Conservation (phyloP, 2,888 invertebrate genomes). For the Leptopilina syphax region DNA sequence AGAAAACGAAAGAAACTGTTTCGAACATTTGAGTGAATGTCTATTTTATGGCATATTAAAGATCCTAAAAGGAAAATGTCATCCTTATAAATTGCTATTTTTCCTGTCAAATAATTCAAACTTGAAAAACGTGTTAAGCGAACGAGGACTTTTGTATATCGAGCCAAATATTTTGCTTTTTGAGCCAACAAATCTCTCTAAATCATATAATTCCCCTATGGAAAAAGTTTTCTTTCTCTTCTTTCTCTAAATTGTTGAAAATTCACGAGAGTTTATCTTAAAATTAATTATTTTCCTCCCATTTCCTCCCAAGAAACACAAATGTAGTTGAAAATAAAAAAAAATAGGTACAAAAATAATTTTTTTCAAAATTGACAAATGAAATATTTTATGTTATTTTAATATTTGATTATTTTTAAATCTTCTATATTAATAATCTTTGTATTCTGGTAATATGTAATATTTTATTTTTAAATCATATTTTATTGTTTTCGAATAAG, state of each 20-base stretch:
- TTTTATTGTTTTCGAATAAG: no score
- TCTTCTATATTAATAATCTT: no score
- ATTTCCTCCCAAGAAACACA: no score
- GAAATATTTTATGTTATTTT: no score
- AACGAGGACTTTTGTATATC: conserved; percentile 56
- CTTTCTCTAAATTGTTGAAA: not conserved
- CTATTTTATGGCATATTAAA: conserved; percentile 19
- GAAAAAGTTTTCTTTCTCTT: not conserved
- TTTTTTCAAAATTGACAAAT: no score
- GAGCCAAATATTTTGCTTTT: conserved; percentile 66
- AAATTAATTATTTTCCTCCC: no score
- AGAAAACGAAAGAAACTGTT: not conserved
- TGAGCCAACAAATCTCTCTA: conserved; percentile 33
- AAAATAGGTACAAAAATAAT: no score
- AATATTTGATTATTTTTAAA: no score
- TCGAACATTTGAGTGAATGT: conserved; percentile 19
- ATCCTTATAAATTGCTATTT: conserved; percentile 6
- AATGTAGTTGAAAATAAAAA: no score
- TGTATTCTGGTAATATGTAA: no score
- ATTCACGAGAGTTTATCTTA: not conserved
- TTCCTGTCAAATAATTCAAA: conserved; percentile 12
- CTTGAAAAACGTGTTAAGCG: conserved; percentile 56
- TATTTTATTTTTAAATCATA: no score
- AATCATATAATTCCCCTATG: conserved; percentile 9
- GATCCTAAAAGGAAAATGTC: conserved; percentile 28